Evolutionary conservation across 2,888 invertebrate genomes (phyloP).

Genomic region (Brachyptera risi): DNA sequence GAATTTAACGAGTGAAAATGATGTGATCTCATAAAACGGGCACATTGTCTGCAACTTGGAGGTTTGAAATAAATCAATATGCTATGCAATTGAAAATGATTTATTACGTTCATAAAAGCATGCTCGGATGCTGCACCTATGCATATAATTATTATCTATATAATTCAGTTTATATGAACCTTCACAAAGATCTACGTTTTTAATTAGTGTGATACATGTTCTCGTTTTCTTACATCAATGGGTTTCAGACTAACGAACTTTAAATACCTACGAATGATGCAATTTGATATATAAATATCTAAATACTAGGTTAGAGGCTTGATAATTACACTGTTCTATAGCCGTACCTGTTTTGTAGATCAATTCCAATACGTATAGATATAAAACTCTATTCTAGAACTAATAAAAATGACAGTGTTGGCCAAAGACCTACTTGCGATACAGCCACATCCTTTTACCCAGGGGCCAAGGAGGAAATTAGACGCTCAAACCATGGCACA

Average conservation of each 20-base stretch:
- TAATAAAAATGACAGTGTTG: background rate
- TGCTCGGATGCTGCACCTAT: too few relatives aligned
- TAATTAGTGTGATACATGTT: constrained; percentile 2
- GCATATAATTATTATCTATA: too few relatives aligned
- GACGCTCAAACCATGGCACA: too few relatives aligned
- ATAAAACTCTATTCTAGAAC: background rate
- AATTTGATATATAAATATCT: background rate
- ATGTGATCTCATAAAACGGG: too few relatives aligned
- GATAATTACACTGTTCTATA: constrained; percentile 2
- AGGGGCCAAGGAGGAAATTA: too few relatives aligned
- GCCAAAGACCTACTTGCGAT: too few relatives aligned
- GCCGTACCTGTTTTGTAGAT: constrained; percentile 8
- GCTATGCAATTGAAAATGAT: too few relatives aligned
- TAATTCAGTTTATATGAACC: background rate
- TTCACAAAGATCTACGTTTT: background rate
- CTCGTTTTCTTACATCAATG: background rate
- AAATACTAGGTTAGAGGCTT: background rate
- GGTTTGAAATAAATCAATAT: too few relatives aligned
- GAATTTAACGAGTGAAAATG: too few relatives aligned
- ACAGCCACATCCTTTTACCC: too few relatives aligned
- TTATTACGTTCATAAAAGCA: too few relatives aligned
- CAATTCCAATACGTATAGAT: constrained; percentile 14
- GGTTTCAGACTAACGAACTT: background rate
- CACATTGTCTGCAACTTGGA: too few relatives aligned
- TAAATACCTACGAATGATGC: background rate